phyloP scores from a whole-genome alignment of 2,888 invertebrate genomes.

The Chrysolina haemoptera region DNA sequence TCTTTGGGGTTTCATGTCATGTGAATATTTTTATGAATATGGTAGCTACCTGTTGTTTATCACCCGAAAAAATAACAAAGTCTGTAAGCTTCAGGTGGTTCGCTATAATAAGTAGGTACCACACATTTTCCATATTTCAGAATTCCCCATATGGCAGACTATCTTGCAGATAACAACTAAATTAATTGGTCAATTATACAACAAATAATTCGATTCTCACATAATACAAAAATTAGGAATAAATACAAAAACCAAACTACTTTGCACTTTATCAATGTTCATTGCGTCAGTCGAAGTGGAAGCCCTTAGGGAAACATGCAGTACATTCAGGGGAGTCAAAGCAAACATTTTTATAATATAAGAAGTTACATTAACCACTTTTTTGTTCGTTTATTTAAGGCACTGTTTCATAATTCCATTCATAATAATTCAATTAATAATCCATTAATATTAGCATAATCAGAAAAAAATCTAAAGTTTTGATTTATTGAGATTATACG shows the following conservation, averaged over 20 bases:
- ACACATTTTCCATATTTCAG: too few relatives aligned
- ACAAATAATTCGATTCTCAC: slow-evolving; percentile 14
- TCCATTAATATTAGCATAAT: too few relatives aligned
- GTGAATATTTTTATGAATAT: too few relatives aligned
- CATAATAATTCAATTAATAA: slow-evolving; percentile 10
- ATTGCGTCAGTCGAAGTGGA: slow-evolving; percentile 57
- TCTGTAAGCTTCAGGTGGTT: too few relatives aligned
- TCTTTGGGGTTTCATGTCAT: too few relatives aligned
- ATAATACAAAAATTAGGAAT: slow-evolving; percentile 37
- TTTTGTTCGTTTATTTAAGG: slow-evolving; percentile 48
- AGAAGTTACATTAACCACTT: slow-evolving; percentile 40
- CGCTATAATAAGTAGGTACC: too few relatives aligned
- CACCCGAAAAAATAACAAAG: too few relatives aligned
- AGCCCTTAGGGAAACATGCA: slow-evolving; percentile 59
- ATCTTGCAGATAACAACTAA: slow-evolving; percentile 3
- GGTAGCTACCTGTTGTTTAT: too few relatives aligned
- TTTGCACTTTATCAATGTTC: slow-evolving; percentile 44
- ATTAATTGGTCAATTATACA: slow-evolving; percentile 18
- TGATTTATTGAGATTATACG: too few relatives aligned
- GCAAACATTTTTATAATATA: slow-evolving; percentile 43
- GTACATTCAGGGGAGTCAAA: slow-evolving; percentile 52
- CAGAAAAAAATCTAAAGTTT: too few relatives aligned
- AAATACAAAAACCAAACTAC: slow-evolving; percentile 45
- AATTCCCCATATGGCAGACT: not conserved
- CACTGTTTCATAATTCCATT: slow-evolving; percentile 44